Evolutionary conservation across 1,140 invertebrate species (phyloP).

Genomic region (Hylyphantes graminicola): DNA sequence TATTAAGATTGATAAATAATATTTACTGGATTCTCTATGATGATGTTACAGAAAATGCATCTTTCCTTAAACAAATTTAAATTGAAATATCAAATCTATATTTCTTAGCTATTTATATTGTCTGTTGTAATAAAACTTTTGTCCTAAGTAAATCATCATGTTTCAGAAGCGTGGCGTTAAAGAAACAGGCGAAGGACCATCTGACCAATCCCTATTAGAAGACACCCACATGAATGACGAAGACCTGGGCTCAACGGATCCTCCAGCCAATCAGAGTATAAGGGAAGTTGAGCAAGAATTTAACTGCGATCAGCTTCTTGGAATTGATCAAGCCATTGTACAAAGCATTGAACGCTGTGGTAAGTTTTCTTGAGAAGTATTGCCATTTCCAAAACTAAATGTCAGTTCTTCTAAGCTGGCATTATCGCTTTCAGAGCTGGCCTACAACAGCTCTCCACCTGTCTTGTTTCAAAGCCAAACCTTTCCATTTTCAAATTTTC

Average conservation of each 20-base stretch:
- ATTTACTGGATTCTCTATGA: too few species aligned
- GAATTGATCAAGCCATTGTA: conserved; percentile 89
- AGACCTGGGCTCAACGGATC: conserved; percentile 62
- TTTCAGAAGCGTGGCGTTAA: conserved; percentile 56
- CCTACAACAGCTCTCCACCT: too few species aligned
- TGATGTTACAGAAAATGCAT: too few species aligned
- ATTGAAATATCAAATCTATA: too few species aligned
- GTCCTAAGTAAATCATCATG: background rate
- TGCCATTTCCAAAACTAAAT: too few species aligned
- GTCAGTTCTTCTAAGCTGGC: background rate
- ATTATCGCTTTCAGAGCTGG: background rate
- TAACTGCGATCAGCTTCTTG: conserved; percentile 81
- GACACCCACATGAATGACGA: conserved; percentile 58
- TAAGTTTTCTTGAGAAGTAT: conserved; percentile 66
- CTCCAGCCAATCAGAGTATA: conserved; percentile 37
- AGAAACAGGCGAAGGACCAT: conserved; percentile 54
- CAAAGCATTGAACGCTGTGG: conserved; percentile 91
- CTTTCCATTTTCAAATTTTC: too few species aligned
- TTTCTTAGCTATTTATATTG: background rate
- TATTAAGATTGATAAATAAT: too few species aligned
- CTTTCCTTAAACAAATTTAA: too few species aligned
- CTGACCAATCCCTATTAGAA: conserved; percentile 53
- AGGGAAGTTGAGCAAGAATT: conserved; percentile 66
- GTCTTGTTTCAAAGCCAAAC: too few species aligned
- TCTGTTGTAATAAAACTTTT: background rate